A percentile compares a stretch with the other conserved stretches of the same genome.
Evolutionary conservation across 1,140 invertebrate genomes (phyloP).

Genomic region (Sycophaga agraensis): DNA sequence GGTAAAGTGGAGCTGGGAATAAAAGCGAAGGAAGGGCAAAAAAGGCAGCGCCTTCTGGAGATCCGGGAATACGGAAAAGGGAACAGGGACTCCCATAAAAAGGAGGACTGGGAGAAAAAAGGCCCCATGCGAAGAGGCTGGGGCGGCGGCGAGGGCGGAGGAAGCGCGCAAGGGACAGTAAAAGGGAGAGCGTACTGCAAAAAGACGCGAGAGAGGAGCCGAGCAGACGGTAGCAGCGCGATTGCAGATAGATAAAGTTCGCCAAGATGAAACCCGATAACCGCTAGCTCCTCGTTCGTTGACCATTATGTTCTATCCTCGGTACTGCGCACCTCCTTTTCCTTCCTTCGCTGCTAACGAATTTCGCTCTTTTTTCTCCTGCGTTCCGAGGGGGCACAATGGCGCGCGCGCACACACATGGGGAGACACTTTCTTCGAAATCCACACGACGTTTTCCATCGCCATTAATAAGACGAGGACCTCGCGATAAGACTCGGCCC

Average conservation of each 20-base stretch:
- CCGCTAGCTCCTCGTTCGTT: neutral
- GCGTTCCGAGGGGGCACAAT: neutral
- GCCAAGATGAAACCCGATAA: slow-evolving; percentile 27
- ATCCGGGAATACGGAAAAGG: slow-evolving; percentile 19
- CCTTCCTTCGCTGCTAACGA: slow-evolving; percentile 5
- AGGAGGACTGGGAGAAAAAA: no score
- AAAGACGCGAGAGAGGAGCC: neutral
- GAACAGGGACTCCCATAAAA: no score
- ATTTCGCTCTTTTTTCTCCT: neutral
- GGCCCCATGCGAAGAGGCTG: no score
- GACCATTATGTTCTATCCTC: slow-evolving; percentile 18
- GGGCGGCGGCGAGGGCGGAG: neutral
- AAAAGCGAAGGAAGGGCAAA: no score
- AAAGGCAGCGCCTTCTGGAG: neutral
- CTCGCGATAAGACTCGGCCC: neutral
- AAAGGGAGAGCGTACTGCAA: neutral
- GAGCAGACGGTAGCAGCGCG: slow-evolving; percentile 4
- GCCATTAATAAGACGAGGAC: slow-evolving; percentile 18
- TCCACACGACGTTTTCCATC: neutral
- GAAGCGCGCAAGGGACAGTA: neutral
- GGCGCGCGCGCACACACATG: neutral
- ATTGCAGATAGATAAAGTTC: slow-evolving; percentile 28
- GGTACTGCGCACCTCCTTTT: neutral
- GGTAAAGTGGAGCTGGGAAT: no score
- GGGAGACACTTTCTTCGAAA: slow-evolving; percentile 10